Evolutionary conservation across 2,113 vertebrate genomes (phyloP), one percentile per base, ranked within the genome.

Genomic region (Vulpes lagopus): DNA sequence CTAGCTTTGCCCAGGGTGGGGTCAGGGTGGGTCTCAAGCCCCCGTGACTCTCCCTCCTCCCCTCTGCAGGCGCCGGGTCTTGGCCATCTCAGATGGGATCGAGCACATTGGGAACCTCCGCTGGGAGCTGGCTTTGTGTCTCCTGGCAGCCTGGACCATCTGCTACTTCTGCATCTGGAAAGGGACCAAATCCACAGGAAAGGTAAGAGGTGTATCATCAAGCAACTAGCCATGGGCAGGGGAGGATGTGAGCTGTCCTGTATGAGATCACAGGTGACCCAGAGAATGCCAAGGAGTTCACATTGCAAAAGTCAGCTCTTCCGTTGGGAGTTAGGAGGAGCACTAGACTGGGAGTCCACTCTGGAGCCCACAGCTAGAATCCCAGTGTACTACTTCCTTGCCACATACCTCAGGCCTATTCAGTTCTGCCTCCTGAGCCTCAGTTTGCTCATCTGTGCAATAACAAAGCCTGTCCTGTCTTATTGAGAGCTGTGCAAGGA

Each of bases 141-240:
- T 99, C 76, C 98, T 99, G 60, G 98, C 99, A 69, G 99, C 99
- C 84, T 99, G 99, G 99, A 99, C 99, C 98, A 99, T 99, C 98
- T 99, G 99, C 97, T 99, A 99, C 97, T 99, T 99, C 98, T 99
- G 99, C 98, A 99, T 99, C 98, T 99, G 99, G 99, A 99, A 99
- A 98, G 99, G 99, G 67, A 99, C 99, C 97, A 99, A 99, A 98
- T 99, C 99, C 55, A 99, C 99, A 8, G 99, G 99, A 97, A 99
- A 99, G 99, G 99, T 99, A 98, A 99, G 99, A 65, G 32, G 76
- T 20, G 11, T 35, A 5, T 20, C 59, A n/a, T 85, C 10, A 94
- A 64, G 53, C n/a, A 53, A 5, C 30, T 27, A 11, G 3, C 3
- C 0, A 3, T 1, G 15, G 4, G 20, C 38, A 35, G 10, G n/a